Evolutionary conservation across 2,797 vertebrate species (phyloP), one percentile per base, ranked within the genome.

Genomic region (Melanotaenia maccullochi): DNA sequence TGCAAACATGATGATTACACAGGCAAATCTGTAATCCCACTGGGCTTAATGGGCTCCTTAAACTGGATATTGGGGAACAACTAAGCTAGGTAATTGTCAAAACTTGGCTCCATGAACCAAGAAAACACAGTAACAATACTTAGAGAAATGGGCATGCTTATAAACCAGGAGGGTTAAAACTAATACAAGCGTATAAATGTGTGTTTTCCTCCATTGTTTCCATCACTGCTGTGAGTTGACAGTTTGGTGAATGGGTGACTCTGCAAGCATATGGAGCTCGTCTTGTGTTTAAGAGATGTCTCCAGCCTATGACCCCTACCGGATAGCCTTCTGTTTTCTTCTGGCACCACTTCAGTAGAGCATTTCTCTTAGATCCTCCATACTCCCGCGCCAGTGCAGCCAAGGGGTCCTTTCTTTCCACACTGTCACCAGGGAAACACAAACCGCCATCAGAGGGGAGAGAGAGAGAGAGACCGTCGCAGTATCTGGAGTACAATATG

Each of bases 271-370:
- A 68, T 14, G 65, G 55, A 33, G 71, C 8, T 60, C 14, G 49
- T 28, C 73, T 49, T 65, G 76, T 68, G 70, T 85, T 61, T 64
- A 76, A 83, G 71, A 78, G 81, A 74, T 81, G 80, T 83, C 86
- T 83, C 9, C 57, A 76, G 80, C 81, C 88, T 90, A 68, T 55
- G 75, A 82, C 77, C 84, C 96, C 95, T 94, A 99, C 98, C 93
- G 95, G 96, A 89, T 99, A 99, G 79, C 97, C 96, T 83, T 99
- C 95, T 74, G 97, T 99, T 93, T 98, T 99, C 94, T 96, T 98
- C 93, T 99, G 98, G 92, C 97, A 99, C 98, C 97, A 99, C 90
- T 97, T 99, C 91, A 99, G 92, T 77, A 99, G 89, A 85, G 98
- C 98, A 14, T 99, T 99, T 85, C 97, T 96, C 91, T 99, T 99